Conservation (phyloP, 2,888 invertebrate species). For the Glaucopsyche alexis region DNA sequence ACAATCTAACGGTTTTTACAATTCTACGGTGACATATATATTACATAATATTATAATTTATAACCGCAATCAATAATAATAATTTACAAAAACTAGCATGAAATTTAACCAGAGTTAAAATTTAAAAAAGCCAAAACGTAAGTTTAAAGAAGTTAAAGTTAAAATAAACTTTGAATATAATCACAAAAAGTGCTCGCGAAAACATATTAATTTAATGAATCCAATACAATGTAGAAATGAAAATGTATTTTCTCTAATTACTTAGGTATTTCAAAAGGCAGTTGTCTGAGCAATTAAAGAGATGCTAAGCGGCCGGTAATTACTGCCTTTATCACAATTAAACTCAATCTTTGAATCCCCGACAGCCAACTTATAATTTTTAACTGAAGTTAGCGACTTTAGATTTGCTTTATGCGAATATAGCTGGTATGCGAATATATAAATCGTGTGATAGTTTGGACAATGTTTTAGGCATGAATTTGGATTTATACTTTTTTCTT, state of each 20-base stretch:
- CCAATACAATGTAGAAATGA: conserved; percentile 21
- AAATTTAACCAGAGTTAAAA: no score
- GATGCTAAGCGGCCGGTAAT: conserved; percentile 28
- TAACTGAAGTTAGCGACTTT: not conserved
- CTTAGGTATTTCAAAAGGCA: conserved; percentile 27
- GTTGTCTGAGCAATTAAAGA: conserved; percentile 27
- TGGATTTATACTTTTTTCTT: no score
- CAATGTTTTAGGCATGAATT: no score
- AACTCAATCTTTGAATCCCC: conserved; percentile 14
- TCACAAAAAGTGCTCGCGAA: not conserved
- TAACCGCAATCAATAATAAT: no score
- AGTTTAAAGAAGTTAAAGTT: not conserved
- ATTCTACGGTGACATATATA: no score
- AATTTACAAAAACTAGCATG: no score
- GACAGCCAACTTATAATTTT: conserved; percentile 13
- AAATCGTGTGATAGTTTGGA: not conserved
- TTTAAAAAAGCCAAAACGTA: not conserved
- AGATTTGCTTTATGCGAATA: not conserved
- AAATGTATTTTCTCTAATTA: conserved; percentile 26
- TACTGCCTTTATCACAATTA: conserved; percentile 26
- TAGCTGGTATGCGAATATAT: not conserved
- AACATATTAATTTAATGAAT: conserved; percentile 16
- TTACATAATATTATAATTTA: no score
- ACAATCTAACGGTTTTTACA: no score
- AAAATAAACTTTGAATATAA: not conserved